Percentiles rank a stretch among this genome's conserved stretches.
These are phyloP conservation scores for Salvelinus fontinalis DNA, from an alignment of 2,113 vertebrate species.

Conservation along the genomic window DNA sequence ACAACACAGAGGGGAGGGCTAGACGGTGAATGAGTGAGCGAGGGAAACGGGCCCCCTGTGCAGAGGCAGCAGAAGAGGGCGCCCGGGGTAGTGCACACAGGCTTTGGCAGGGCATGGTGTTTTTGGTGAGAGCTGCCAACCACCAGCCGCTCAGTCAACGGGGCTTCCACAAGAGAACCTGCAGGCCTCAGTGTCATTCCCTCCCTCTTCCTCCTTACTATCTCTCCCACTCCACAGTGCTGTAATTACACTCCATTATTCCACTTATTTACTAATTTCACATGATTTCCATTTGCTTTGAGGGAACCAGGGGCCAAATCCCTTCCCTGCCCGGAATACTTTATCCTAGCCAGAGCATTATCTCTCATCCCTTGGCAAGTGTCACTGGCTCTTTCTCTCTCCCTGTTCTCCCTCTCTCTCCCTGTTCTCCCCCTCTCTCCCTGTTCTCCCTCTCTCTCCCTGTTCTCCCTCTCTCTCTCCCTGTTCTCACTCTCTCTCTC, in stretches of 20 bases:
- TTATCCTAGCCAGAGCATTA: slow-evolving; percentile 58
- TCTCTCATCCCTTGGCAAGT: slow-evolving; percentile 50
- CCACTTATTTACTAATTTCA: slow-evolving; percentile 56
- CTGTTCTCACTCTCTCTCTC: too few relatives aligned
- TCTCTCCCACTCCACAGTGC: slow-evolving; percentile 46
- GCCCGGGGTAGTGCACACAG: slow-evolving; percentile 15
- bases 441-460: too few relatives aligned
- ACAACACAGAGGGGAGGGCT: not conserved
- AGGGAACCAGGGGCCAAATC: slow-evolving; percentile 41
- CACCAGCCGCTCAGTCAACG: not conserved
- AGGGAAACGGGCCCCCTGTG: not conserved
- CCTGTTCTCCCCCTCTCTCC: too few relatives aligned
- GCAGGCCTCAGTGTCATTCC: not conserved
- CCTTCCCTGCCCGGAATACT: too few relatives aligned
- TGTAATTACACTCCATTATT: slow-evolving; percentile 42
- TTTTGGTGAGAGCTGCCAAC: slow-evolving; percentile 12
- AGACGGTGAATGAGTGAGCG: too few relatives aligned
- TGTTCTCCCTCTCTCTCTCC: too few relatives aligned
- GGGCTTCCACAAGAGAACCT: not conserved
- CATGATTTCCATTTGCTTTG: slow-evolving; percentile 69
- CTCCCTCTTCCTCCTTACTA: slow-evolving; percentile 1
- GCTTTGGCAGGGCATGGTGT: slow-evolving; percentile 21
- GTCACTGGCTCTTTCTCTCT: slow-evolving; percentile 20
- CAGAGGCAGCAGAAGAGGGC: slow-evolving; percentile 31
- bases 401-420: not conserved